Evolutionary conservation across 2,888 invertebrate species (phyloP).

Genomic region (Ennomos erosarius): DNA sequence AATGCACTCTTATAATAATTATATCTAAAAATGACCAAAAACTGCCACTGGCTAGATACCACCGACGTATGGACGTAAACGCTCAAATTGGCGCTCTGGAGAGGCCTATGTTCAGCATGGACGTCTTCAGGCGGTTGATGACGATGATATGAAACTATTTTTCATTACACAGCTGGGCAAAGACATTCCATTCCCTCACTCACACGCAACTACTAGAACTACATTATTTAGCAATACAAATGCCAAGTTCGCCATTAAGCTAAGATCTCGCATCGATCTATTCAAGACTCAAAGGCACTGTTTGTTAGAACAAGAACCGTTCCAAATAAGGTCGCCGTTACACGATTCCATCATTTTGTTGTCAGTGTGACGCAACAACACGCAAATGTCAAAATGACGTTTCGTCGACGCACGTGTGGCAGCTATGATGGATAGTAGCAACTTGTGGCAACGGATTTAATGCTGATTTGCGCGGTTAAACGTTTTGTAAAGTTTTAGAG

Average conservation of each 20-base stretch:
- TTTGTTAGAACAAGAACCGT: conserved; percentile 36
- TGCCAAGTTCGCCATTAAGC: conserved; percentile 1
- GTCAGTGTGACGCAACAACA: conserved; percentile 60
- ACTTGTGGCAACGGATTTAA: conserved; percentile 40
- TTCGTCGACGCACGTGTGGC: conserved; percentile 50
- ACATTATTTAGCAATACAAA: no score
- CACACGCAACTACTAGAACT: no score
- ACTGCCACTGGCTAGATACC: no score
- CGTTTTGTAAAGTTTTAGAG: conserved; percentile 33
- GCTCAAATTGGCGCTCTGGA: no score
- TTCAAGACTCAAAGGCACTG: conserved; percentile 16
- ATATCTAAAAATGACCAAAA: no score
- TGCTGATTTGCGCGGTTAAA: conserved; percentile 27
- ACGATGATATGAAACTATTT: no score
- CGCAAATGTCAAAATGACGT: conserved; percentile 64
- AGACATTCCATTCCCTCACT: no score
- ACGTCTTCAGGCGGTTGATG: no score
- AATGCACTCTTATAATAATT: no score
- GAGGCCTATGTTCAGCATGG: no score
- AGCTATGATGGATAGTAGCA: conserved; percentile 58
- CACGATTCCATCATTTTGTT: conserved; percentile 65
- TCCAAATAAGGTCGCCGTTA: conserved; percentile 54
- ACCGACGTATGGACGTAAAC: no score
- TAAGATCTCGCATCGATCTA: not conserved
- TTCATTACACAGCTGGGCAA: no score